Percentiles rank a stretch among this genome's conserved stretches.
Conservation (phyloP, 1,140 invertebrate genomes). For the Carcinoscorpius rotundicauda region DNA sequence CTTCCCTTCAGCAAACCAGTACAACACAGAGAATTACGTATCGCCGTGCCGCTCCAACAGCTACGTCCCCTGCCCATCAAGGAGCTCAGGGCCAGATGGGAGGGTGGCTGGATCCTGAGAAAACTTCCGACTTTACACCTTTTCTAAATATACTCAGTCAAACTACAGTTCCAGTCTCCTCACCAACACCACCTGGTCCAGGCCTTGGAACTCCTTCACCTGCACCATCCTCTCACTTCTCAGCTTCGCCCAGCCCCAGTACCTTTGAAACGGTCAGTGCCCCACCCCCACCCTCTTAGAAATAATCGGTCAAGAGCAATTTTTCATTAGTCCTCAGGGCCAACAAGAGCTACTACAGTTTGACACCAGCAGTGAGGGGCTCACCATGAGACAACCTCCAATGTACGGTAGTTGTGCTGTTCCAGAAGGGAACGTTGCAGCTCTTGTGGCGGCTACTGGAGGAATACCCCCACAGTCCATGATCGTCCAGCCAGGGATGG, state of each 20-base stretch:
- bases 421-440: conserved; percentile 27
- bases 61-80: conserved; percentile 4
- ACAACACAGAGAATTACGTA: conserved; percentile 33
- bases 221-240: conserved; percentile 7
- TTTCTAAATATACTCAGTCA: conserved; percentile 15
- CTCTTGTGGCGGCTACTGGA: conserved; percentile 21
- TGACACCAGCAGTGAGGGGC: conserved; percentile 11
- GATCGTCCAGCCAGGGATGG: conserved; percentile 29
- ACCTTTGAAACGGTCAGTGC: neutral
- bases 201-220: conserved; percentile 3
- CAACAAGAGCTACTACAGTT: conserved; percentile 14
- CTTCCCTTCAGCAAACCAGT: conserved; percentile 19
- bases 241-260: conserved; percentile 3
- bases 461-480: conserved; percentile 18
- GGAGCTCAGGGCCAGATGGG: conserved; percentile 1
- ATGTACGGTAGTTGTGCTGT: conserved; percentile 31
- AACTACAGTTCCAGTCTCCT: neutral
- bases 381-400: conserved; percentile 32
- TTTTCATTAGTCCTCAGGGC: neutral
- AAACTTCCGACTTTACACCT: conserved; percentile 16
- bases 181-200: conserved; percentile 12
- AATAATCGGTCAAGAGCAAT: neutral
- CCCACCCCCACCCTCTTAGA: conserved; percentile 4
- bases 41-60: conserved; percentile 33
- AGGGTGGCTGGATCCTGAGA: conserved; percentile 13